Conservation (phyloP, 2,797 vertebrate species). For the Gephyroberyx darwinii region DNA sequence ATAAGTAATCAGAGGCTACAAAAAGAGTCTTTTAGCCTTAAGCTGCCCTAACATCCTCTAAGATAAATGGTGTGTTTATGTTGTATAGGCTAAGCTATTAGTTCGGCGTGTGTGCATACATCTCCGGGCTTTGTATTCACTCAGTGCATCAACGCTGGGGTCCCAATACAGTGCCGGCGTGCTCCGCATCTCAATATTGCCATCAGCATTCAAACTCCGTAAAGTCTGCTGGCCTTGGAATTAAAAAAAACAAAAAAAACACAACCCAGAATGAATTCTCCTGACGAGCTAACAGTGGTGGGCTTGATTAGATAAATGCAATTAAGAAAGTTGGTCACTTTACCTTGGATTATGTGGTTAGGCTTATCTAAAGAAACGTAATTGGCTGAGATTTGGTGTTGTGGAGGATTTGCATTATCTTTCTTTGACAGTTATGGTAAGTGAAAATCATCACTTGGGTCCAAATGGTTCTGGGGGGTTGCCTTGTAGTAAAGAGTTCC, state of each 20-base stretch:
- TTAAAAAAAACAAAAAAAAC: slow-evolving; percentile 20
- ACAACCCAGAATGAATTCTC: not conserved
- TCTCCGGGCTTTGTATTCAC: slow-evolving; percentile 59
- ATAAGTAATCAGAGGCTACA: slow-evolving; percentile 13
- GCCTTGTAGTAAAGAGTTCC: not conserved
- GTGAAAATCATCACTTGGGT: slow-evolving; percentile 1
- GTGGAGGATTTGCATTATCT: slow-evolving; percentile 17
- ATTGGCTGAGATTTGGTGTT: not conserved
- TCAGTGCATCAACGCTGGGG: slow-evolving; percentile 49
- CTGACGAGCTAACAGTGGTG: slow-evolving; percentile 24
- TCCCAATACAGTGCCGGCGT: slow-evolving; percentile 51
- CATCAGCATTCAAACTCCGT: slow-evolving; percentile 70
- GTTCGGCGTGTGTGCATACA: slow-evolving; percentile 50
- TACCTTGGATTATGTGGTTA: slow-evolving; percentile 1
- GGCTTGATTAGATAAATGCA: slow-evolving; percentile 34
- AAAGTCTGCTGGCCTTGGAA: slow-evolving; percentile 35
- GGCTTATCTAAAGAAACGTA: not conserved
- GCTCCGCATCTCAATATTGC: slow-evolving; percentile 69
- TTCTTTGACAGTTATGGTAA: not conserved
- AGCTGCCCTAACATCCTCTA: slow-evolving; percentile 38
- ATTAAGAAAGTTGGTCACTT: slow-evolving; percentile 8
- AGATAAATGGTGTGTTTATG: slow-evolving; percentile 58
- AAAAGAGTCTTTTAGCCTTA: slow-evolving; percentile 26
- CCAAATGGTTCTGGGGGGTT: not conserved
- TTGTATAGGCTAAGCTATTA: slow-evolving; percentile 54